phyloP scores from a whole-genome alignment of 2,888 invertebrate species.

The Yponomeuta sedellus region DNA sequence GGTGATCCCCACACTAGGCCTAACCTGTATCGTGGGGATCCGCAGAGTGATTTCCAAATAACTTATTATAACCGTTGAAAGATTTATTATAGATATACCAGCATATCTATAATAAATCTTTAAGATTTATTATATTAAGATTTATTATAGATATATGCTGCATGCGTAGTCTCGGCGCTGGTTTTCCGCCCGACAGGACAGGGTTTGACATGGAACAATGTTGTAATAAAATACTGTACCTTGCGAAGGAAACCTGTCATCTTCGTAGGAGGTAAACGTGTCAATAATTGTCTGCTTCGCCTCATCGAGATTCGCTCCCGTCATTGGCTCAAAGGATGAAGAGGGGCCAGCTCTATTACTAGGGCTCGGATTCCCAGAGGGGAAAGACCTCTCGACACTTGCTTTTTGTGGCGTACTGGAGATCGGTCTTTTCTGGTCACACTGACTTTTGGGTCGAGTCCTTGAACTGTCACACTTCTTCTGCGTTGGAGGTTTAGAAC shows the following conservation, averaged over 20 bases:
- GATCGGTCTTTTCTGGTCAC: neutral
- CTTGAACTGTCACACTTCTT: neutral
- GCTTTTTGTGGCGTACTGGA: neutral
- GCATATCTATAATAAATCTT: no score
- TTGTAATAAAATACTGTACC: conserved; percentile 32
- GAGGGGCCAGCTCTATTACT: conserved; percentile 14
- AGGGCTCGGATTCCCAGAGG: neutral
- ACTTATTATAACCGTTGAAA: no score
- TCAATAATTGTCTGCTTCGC: conserved; percentile 54
- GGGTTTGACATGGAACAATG: neutral
- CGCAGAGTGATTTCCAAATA: no score
- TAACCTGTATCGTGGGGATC: no score
- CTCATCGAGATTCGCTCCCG: conserved; percentile 33
- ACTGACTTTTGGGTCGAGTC: neutral
- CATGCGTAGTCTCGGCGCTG: no score
- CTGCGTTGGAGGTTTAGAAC: neutral
- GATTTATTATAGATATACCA: no score
- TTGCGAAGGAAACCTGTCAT: conserved; percentile 62
- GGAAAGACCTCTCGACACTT: neutral
- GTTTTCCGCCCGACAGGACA: no score
- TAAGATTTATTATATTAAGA: no score
- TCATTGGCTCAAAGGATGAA: conserved; percentile 31
- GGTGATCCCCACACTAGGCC: no score
- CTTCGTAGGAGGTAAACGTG: conserved; percentile 57
- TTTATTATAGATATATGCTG: no score